These are phyloP conservation scores for Tachuris rubrigastra DNA, from an alignment of 2,113 vertebrate species.

Conservation along the genomic window DNA sequence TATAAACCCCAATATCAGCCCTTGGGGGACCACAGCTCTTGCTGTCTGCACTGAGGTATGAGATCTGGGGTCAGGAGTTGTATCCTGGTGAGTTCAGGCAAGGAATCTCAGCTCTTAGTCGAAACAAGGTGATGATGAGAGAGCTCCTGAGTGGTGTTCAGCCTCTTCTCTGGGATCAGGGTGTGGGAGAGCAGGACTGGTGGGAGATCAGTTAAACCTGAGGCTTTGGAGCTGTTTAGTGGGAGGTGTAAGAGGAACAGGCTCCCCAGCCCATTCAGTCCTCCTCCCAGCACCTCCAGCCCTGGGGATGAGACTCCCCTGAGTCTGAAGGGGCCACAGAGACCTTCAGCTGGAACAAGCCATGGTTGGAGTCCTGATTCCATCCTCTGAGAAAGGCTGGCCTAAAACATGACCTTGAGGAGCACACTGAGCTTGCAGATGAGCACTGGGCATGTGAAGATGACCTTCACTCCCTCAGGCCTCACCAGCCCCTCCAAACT, in stretches of 20 bases:
- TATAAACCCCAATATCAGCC: neutral
- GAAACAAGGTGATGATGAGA: neutral
- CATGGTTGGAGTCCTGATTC: neutral
- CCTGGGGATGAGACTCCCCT: neutral
- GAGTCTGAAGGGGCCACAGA: rapidly evolving
- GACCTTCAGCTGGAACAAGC: neutral
- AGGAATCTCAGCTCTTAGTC: neutral
- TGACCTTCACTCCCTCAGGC: too few species aligned
- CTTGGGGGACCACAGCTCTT: neutral
- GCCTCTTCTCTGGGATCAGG: neutral
- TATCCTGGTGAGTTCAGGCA: neutral
- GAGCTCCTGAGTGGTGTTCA: neutral
- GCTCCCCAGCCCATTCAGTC: neutral
- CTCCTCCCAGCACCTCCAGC: neutral
- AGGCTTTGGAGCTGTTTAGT: neutral
- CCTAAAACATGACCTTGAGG: neutral
- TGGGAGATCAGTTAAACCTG: neutral
- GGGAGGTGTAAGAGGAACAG: neutral
- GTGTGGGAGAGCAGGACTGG: neutral
- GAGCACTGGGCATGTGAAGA: neutral
- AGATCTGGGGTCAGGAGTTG: slow-evolving; percentile 29
- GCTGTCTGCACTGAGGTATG: neutral
- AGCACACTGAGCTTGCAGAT: rapidly evolving
- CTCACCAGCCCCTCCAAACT: neutral
- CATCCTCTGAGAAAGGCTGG: neutral